Evolutionary conservation across 2,888 invertebrate species (phyloP), one percentile per base, ranked within the genome.

Genomic region (Lucinisca nassula): DNA sequence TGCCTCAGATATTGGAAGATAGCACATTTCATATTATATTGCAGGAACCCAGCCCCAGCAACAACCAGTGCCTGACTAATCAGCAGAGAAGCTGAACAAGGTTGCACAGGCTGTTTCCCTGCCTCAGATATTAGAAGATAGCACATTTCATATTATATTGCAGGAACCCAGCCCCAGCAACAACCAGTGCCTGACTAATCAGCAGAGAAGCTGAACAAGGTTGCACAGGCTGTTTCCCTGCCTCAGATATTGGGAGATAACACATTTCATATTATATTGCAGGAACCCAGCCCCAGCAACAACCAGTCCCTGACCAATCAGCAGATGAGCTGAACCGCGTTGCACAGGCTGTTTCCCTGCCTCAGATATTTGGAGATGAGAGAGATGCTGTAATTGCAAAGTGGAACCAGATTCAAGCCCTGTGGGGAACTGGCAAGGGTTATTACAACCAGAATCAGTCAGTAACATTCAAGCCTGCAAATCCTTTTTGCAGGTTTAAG

Each of bases 401-500:
- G 95, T 99, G 99, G 98, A 99, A 99, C 96, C 98, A 99, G 94
- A 97, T 99, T 75, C 99, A 99, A 96, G 96, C 96, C 3, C 94
- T 93, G 82, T 96, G 96, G 96, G 96, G 96, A 0, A 97, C 97
- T 21, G 99, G 99, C 95, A 97, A 97, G 95, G 97, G 97, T 12
- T 96, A 92, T 90, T 96, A 90, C 87, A 92, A 89, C 75, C 97
- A 97, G 78, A 97, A 97, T 92, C 98, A 98, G 8, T 98, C 97
- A 0, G 97, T 99, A 8, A 98, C 98, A 81, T 97, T 99, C 90
- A 98, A 98, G 74, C 98, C 98, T 81, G 98, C 98, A 94, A 99
- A 99, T 96, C 98, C 98, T 0, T 97, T 99, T 76, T 99, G 98
- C 95, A 97, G 98, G 67, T 99, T 99, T 95, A 99, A 99, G 96